Evolutionary conservation across 1,140 invertebrate species (phyloP), one percentile per base, ranked within the genome.

Genomic region (Hyles vespertilio): DNA sequence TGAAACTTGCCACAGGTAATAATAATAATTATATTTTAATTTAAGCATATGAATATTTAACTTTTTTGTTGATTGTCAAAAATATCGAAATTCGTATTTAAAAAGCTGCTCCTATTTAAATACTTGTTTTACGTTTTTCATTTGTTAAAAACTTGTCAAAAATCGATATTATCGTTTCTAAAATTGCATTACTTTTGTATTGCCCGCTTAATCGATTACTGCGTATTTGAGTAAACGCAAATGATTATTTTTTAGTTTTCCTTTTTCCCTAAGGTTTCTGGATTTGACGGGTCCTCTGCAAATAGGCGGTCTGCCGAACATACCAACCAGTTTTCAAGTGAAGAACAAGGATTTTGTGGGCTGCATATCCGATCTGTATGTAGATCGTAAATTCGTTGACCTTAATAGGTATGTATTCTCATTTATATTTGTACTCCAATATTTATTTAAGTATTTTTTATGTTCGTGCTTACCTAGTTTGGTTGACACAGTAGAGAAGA

Each of bases 211-310:
- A 22, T 22, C 22, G 22, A 22, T 22, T 22, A 1, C 22, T 22
- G 22, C 22, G 22, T 22, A 22, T 40, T 40, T 40, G 36, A 8
- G 8, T 40, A 40, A 40, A 40, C 36, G 36, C 46, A 46, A 46
- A 56, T n/a, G n/a, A 54, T 63, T 49, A 36, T 51, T 65, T 58
- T 48, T 5, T 50, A 48, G 2, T 50, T 64, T 58, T 48, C 51
- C 45, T 63, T n/a, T 49, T 68, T 65, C 48, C 36, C 36, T 36
- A 63, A 90, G 98, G 49, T 98, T 98, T 76, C 83, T 99, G 22
- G 98, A 99, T 84, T 86, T 99, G 3, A 98, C 97, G 0, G 98
- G 98, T 2, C 98, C 98, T 0, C 81, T 99, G 6, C 97, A 99
- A 83, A 88, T 99, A 12, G 98, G 98, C 3, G 98, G 98, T 0